Conservation (phyloP, 2,888 invertebrate genomes). For the Xanthia togata region DNA sequence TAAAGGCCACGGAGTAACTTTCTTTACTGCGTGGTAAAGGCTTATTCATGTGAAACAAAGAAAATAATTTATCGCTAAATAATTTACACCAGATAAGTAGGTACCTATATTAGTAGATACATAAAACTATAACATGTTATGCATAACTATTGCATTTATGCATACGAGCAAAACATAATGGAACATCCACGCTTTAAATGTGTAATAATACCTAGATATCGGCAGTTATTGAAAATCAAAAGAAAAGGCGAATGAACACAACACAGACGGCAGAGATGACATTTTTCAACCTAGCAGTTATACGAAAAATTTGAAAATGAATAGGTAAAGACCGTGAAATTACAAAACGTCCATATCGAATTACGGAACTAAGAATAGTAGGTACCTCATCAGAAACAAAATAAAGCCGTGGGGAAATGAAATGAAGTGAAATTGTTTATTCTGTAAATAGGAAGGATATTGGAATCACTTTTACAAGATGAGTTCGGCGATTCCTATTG, state of each 20-base stretch:
- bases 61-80: not conserved
- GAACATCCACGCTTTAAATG: not conserved
- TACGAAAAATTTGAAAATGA: not conserved
- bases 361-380: not conserved
- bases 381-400: not conserved
- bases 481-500: too few species aligned
- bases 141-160: not conserved
- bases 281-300: not conserved
- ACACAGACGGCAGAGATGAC: conserved; percentile 6
- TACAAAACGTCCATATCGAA: not conserved
- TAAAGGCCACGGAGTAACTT: too few species aligned
- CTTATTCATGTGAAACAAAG: not conserved
- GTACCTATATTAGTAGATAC: not conserved
- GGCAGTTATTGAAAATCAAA: conserved; percentile 13
- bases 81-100: not conserved
- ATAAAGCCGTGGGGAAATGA: too few species aligned
- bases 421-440: too few species aligned
- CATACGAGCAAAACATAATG: conserved; percentile 8
- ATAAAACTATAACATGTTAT: not conserved
- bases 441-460: too few species aligned
- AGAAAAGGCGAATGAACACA: not conserved
- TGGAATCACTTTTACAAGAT: too few species aligned
- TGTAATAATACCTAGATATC: conserved; percentile 9
- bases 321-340: not conserved
- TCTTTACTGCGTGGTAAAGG: too few species aligned